phyloP scores from a whole-genome alignment of 2,797 vertebrate genomes.

The Balearica regulorum region DNA sequence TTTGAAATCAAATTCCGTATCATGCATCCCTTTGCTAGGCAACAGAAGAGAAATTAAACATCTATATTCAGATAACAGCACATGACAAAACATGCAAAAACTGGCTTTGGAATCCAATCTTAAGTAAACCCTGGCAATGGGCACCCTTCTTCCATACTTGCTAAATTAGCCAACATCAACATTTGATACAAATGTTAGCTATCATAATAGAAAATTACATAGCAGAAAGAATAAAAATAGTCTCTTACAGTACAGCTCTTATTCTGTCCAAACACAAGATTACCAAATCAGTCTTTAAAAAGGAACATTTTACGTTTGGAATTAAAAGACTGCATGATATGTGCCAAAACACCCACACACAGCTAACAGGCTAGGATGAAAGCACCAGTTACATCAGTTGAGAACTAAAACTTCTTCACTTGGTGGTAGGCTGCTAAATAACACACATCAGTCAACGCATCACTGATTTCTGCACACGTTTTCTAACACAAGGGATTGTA shows the following conservation, averaged over 20 bases:
- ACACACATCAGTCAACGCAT: background rate
- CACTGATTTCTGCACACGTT: background rate
- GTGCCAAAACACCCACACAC: background rate
- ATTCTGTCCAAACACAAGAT: background rate
- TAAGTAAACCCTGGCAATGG: background rate
- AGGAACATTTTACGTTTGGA: background rate
- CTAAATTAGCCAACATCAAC: background rate
- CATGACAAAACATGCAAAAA: background rate
- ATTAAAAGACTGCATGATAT: background rate
- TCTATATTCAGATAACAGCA: background rate
- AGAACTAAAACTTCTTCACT: background rate
- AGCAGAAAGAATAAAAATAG: conserved; percentile 22
- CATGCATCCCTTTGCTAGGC: background rate
- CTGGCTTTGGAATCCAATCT: background rate
- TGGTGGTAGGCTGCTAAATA: background rate
- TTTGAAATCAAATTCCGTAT: background rate
- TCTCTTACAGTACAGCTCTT: background rate
- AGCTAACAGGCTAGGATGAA: background rate
- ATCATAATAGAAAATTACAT: background rate
- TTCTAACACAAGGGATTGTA: background rate
- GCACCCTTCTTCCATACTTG: background rate
- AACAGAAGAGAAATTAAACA: background rate
- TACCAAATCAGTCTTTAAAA: background rate
- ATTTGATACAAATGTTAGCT: background rate
- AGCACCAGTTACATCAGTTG: background rate